Conservation (phyloP, 2,113 vertebrate species). For the Deroptyus accipitrinus region DNA sequence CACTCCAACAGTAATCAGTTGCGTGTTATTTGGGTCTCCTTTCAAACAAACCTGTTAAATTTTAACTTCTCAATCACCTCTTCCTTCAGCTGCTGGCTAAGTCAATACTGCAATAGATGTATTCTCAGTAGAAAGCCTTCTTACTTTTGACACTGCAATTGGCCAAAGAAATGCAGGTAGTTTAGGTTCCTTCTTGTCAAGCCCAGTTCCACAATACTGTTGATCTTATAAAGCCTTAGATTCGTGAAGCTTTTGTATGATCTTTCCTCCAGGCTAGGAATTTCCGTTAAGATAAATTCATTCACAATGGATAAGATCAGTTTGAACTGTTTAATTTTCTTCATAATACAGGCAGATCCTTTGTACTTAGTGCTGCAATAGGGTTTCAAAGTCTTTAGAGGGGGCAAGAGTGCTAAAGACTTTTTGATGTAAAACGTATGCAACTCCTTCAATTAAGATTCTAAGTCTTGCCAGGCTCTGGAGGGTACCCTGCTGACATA, state of each 20-base stretch:
- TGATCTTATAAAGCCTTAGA: not conserved
- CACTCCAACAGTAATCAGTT: slow-evolving; percentile 42
- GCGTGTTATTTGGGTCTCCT: slow-evolving; percentile 51
- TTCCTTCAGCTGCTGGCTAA: slow-evolving; percentile 26
- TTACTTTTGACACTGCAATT: slow-evolving; percentile 62
- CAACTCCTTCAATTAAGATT: not conserved
- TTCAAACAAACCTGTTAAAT: slow-evolving; percentile 63
- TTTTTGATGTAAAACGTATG: not conserved
- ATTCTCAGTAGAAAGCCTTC: slow-evolving; percentile 54
- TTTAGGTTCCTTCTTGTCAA: slow-evolving; percentile 5
- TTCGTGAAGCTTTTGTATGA: not conserved
- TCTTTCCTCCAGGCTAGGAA: not conserved
- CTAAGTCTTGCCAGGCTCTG: not conserved
- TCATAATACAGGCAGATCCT: not conserved
- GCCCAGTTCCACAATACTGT: not conserved
- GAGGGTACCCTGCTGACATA: not conserved
- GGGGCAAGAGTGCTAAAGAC: not conserved
- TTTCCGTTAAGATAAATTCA: not conserved
- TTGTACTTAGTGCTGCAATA: not conserved
- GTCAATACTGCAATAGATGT: slow-evolving; percentile 74
- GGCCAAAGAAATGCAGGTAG: slow-evolving; percentile 70
- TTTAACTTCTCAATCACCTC: slow-evolving; percentile 51
- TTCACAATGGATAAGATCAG: not conserved
- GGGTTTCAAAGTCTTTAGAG: not conserved
- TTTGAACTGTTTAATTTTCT: not conserved